Percentiles rank a stretch among this genome's conserved stretches.
These are phyloP conservation scores for Bradypodion ventrale DNA, from an alignment of 2,797 vertebrate species.

Conservation along the genomic window DNA sequence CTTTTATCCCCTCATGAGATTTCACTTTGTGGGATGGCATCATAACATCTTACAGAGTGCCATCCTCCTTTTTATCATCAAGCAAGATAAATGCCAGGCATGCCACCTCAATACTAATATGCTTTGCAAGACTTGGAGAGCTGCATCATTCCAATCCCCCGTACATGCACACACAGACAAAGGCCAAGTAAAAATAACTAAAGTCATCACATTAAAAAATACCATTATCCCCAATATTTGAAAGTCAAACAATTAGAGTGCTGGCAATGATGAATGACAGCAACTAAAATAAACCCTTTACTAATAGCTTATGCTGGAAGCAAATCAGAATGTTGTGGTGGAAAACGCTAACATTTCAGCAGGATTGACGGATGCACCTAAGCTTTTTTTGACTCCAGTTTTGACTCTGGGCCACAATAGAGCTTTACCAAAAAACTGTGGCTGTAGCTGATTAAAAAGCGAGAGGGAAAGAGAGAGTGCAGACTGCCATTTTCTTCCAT, in stretches of 20 bases:
- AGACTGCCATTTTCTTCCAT: background rate
- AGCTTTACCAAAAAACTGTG: background rate
- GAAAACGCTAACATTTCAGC: background rate
- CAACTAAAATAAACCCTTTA: constrained; percentile 31
- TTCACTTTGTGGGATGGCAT: constrained; percentile 43
- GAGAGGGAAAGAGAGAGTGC: background rate
- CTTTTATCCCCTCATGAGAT: constrained; percentile 52
- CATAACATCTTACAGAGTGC: background rate
- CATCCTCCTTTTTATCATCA: constrained; percentile 42
- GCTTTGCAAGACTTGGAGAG: constrained; percentile 32
- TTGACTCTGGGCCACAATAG: constrained; percentile 1
- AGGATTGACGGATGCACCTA: background rate
- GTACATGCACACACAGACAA: background rate
- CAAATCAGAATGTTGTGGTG: constrained; percentile 9
- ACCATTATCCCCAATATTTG: constrained; percentile 38
- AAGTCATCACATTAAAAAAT: constrained; percentile 44
- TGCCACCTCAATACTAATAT: constrained; percentile 41
- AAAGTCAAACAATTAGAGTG: constrained; percentile 49
- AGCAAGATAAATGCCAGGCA: constrained; percentile 48
- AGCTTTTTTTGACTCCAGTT: constrained; percentile 1
- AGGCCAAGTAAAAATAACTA: constrained; percentile 39
- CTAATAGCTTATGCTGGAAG: constrained; percentile 43
- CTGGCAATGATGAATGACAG: constrained; percentile 30
- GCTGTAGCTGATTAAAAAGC: background rate
- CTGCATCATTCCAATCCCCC: constrained; percentile 6